These are phyloP conservation scores for Diorhabda elongata DNA, from an alignment of 1,140 invertebrate genomes.

Conservation along the genomic window DNA sequence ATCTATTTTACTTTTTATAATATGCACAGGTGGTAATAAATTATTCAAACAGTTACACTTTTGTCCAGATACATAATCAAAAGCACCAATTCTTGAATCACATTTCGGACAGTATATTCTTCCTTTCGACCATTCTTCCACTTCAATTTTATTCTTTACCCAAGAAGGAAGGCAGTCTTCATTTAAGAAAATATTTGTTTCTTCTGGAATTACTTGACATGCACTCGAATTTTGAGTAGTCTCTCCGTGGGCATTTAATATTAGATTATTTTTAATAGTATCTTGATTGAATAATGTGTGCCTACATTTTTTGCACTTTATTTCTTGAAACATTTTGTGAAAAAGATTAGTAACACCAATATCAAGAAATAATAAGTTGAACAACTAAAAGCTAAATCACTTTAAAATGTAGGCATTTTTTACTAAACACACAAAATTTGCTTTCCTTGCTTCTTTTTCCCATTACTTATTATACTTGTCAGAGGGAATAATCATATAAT, in stretches of 20 bases:
- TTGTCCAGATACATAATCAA: conserved; percentile 50
- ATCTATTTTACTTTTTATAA: conserved; percentile 48
- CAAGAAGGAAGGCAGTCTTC: conserved; percentile 32
- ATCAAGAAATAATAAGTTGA: background rate
- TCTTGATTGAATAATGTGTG: conserved; percentile 18
- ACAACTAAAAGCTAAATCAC: background rate
- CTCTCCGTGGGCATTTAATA: conserved; percentile 30
- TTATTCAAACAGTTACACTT: conserved; percentile 47
- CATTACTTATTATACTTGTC: too few relatives aligned
- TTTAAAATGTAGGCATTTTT: too few relatives aligned
- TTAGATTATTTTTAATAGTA: conserved; percentile 8
- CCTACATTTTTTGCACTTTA: conserved; percentile 35
- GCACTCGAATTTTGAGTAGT: conserved; percentile 5
- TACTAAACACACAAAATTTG: too few relatives aligned
- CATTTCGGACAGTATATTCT: conserved; percentile 51
- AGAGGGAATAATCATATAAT: too few relatives aligned
- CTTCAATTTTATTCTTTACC: conserved; percentile 30
- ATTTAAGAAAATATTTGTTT: conserved; percentile 28
- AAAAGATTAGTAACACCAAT: background rate
- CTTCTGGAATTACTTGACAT: conserved; percentile 10
- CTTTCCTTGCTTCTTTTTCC: too few relatives aligned
- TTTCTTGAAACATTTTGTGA: conserved; percentile 22
- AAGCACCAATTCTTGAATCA: conserved; percentile 48
- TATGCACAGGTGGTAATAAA: conserved; percentile 46
- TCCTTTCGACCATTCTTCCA: conserved; percentile 48